Base-by-base conservation (phyloP, 1,140 invertebrate genomes). In the Mizuhopecten yessoensis region DNA sequence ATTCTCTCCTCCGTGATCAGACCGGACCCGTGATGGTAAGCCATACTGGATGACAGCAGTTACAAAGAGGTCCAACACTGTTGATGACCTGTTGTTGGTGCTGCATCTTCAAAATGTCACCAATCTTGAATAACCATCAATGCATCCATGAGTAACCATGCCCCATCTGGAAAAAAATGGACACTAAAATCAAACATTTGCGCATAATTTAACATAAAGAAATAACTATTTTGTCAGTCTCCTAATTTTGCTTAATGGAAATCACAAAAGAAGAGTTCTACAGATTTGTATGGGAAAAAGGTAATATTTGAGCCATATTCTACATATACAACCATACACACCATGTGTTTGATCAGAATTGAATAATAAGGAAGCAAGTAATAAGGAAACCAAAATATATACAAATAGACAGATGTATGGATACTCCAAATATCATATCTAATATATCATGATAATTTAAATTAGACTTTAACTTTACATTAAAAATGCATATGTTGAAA, bases 121-220 rank as follows among this genome's bases (percentile, higher is more conserved):
- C 20, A 91, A 42, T 2, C 90, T n/a, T 36, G 87, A 88, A 33
- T 34, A 88, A 10, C 90, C 90, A 88, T 91, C 90, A 20, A 91
- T 91, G 5, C 90, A 45, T 20, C 90, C 90, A 91, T 91, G 90
- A 45, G 57, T 86, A 34, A 49, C 57, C 17, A 91, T 91, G 1
- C 90, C 90, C 90, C 87, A 91, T 88, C 90, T 91, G 87, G 42
- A 90, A 87, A 23, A 34, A 34, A 75, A 89, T n/a, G 86, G 34
- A 33, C n/a, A 90, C 23, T 87, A 42, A 86, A 90, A 39, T 39
- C 17, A 90, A 90, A 36, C n/a, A 34, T 36, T 39, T 86, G 34
- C 34, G 34, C 33, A 86, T 86, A 39, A 39, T 39, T 39, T 13
- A 39, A 39, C 36, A 39, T 39, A n/a, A n/a, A 39, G 5, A 5